Percentiles rank a stretch among this genome's conserved stretches.
phyloP scores from a whole-genome alignment of 2,797 vertebrate genomes.

The Cercopithecus hamlyni region DNA sequence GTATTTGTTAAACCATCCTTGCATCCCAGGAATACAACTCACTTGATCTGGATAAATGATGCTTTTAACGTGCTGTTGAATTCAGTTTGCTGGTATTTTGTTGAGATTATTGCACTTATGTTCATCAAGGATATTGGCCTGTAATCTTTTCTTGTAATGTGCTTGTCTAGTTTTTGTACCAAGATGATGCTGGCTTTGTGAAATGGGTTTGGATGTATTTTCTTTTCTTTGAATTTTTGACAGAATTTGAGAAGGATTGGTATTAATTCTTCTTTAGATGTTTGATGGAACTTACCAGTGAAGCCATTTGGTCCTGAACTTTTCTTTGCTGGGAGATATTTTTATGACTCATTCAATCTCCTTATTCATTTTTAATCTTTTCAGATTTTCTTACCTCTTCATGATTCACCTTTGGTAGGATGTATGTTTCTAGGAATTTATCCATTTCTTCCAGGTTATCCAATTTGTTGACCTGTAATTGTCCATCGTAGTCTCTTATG shows the following conservation, averaged over 20 bases:
- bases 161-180: not conserved
- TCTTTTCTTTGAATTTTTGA: not conserved
- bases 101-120: not conserved
- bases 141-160: not conserved
- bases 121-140: not conserved
- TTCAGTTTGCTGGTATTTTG: not conserved
- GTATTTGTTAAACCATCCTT: not conserved
- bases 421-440: not conserved
- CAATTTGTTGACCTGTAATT: not conserved
- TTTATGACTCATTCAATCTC: not conserved
- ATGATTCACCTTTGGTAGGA: not conserved
- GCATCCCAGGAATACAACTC: not conserved
- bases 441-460: not conserved
- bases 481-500: not conserved
- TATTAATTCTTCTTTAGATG: not conserved
- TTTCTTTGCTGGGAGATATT: not conserved
- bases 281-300: not conserved
- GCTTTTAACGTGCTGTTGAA: not conserved
- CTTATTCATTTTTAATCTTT: not conserved
- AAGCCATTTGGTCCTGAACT: not conserved
- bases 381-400: not conserved
- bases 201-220: not conserved
- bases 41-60: not conserved
- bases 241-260: not conserved
- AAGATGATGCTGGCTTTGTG: not conserved